Evolutionary conservation across 2,888 invertebrate species (phyloP), one percentile per base, ranked within the genome.

Genomic region (Chirona hameri): DNA sequence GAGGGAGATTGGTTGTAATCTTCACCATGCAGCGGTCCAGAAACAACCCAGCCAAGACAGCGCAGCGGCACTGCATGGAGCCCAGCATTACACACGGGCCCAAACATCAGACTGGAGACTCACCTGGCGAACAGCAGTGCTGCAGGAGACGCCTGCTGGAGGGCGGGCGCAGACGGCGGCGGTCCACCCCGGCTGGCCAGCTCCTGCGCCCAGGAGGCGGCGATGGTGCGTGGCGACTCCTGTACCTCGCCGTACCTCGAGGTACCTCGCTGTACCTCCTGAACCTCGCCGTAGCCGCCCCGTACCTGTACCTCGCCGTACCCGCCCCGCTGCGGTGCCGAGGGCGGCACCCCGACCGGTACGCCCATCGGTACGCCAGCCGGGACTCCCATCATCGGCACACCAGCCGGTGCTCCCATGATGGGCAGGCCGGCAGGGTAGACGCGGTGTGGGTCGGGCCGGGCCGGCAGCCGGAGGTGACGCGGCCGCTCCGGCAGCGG

Each of bases 401-500:
- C 31, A 1, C 31, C 72, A 5, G 52, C 18, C 52, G 52, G 7
- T 4, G 10, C 18, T 18, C 52, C 52, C 52, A 52, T 52, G 52
- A 52, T 52, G 52, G 72, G 29, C 72, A 27, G 18, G 14, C 31
- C 72, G 31, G 72, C 72, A 12, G 72, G 72, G 31, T 72, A 72
- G 27, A 72, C 72, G 15, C 72, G 72, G 31, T 31, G 31, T 5
- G 31, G 18, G 31, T 72, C 72, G 31, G 72, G 31, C 3, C 72
- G 72, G 0, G 15, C 31, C 31, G 72, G 29, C 18, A 72, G 72
- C 1, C 72, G 72, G 18, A 72, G 72, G 31, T 72, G 72, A 0
- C 72, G 29, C 72, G 72, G 72, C 31, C 72, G 29, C 31, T 72
- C 72, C 72, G 72, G 72, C 29, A 72, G 29, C 29, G 72, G 72